Conservation (phyloP, 2,797 vertebrate species). For the Ispidina lecontei region DNA sequence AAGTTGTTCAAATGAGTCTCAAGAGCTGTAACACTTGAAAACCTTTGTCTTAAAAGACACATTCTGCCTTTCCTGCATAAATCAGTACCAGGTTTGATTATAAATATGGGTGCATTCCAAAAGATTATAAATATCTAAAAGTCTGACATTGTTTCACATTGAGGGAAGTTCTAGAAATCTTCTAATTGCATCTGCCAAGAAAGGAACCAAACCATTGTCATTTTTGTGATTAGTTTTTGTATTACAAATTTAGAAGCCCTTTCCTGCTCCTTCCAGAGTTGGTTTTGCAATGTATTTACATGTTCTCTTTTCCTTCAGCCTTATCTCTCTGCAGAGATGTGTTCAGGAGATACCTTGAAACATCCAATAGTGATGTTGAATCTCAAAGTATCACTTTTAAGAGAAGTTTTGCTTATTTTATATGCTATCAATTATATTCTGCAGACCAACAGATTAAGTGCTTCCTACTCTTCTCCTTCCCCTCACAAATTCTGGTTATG, state of each 20-base stretch:
- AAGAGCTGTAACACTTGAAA: background rate
- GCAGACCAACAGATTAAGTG: background rate
- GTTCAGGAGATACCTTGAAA: background rate
- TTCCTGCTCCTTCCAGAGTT: background rate
- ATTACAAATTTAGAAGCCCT: background rate
- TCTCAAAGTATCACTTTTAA: background rate
- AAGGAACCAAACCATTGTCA: background rate
- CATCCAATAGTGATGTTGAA: background rate
- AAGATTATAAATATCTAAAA: background rate
- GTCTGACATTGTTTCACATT: background rate
- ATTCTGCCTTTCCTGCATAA: background rate
- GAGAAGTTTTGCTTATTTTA: background rate
- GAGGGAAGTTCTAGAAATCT: background rate
- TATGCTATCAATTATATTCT: background rate
- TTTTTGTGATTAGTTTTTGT: background rate
- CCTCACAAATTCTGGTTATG: background rate
- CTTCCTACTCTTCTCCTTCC: background rate
- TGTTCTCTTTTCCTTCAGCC: background rate
- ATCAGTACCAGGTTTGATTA: background rate
- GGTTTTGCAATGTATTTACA: background rate
- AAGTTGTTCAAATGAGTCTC: background rate
- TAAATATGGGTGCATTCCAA: background rate
- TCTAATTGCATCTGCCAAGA: background rate
- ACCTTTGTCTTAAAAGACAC: background rate
- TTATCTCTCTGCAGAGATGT: background rate